phyloP scores from a whole-genome alignment of 2,888 invertebrate species.

The Pelosia muscerda region DNA sequence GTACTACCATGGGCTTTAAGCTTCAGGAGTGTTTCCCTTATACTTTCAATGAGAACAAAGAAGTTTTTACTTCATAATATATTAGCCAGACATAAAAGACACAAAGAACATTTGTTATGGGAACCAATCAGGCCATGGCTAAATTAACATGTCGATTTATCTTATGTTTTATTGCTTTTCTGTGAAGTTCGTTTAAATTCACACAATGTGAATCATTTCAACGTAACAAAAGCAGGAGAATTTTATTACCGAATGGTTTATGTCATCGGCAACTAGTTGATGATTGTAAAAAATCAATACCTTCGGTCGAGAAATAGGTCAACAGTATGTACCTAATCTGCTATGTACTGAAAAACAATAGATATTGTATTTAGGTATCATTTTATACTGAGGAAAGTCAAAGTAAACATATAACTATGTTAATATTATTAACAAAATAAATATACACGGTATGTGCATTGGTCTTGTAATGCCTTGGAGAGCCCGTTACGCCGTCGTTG shows the following conservation, averaged over 20 bases:
- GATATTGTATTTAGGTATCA: neutral
- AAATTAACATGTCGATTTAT: slow-evolving; percentile 3
- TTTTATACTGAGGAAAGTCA: no score
- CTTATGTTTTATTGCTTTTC: slow-evolving; percentile 19
- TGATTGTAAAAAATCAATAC: slow-evolving; percentile 20
- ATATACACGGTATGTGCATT: no score
- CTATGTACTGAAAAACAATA: neutral
- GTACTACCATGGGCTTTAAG: no score
- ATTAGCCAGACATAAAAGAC: slow-evolving; percentile 1
- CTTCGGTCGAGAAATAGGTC: slow-evolving; percentile 38
- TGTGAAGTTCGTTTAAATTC: slow-evolving; percentile 10
- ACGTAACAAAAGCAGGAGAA: slow-evolving; percentile 22
- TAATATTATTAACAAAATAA: no score
- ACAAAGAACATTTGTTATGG: neutral
- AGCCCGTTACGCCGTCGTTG: no score
- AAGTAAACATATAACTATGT: no score
- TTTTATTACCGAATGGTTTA: slow-evolving; percentile 28
- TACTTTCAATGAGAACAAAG: no score
- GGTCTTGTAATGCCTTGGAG: no score
- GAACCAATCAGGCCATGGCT: slow-evolving; percentile 16
- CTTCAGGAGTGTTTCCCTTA: no score
- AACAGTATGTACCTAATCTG: slow-evolving; percentile 11
- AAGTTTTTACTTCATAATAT: neutral
- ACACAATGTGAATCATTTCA: slow-evolving; percentile 14
- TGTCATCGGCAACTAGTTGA: slow-evolving; percentile 20